These are phyloP conservation scores for Argynnis bischoffii DNA, from an alignment of 2,888 invertebrate species.

Conservation along the genomic window DNA sequence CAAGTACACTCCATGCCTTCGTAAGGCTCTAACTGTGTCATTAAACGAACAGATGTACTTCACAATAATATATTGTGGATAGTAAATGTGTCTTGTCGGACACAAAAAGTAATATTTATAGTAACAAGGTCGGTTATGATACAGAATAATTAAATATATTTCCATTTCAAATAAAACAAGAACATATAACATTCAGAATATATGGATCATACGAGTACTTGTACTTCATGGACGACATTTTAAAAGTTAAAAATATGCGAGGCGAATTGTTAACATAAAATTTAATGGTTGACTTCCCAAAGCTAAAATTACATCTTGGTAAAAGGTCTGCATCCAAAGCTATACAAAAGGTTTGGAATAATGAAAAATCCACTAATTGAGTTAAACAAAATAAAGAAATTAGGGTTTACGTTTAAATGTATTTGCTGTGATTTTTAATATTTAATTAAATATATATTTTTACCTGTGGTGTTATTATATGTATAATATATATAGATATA, in stretches of 20 bases:
- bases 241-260: slow-evolving; percentile 18
- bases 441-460: no score
- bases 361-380: not conserved
- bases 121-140: not conserved
- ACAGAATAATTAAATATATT: not conserved
- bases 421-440: no score
- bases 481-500: no score
- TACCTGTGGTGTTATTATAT: no score
- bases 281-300: slow-evolving; percentile 26
- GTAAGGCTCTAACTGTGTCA: no score
- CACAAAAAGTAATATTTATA: not conserved
- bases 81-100: no score
- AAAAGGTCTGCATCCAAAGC: slow-evolving; percentile 13
- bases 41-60: no score
- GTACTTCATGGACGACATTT: slow-evolving; percentile 2
- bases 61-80: no score
- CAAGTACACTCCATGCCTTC: no score
- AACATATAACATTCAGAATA: not conserved
- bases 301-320: slow-evolving; percentile 17
- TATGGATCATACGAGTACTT: not conserved
- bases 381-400: not conserved
- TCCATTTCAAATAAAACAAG: slow-evolving; percentile 4
- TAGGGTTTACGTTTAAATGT: no score
- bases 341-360: slow-evolving; percentile 2
- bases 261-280: slow-evolving; percentile 29